Evolutionary conservation across 92 coral and sea anemone genomes (phyloP), one percentile per base, ranked within the genome.

Genomic region (Palythoa grandis): DNA sequence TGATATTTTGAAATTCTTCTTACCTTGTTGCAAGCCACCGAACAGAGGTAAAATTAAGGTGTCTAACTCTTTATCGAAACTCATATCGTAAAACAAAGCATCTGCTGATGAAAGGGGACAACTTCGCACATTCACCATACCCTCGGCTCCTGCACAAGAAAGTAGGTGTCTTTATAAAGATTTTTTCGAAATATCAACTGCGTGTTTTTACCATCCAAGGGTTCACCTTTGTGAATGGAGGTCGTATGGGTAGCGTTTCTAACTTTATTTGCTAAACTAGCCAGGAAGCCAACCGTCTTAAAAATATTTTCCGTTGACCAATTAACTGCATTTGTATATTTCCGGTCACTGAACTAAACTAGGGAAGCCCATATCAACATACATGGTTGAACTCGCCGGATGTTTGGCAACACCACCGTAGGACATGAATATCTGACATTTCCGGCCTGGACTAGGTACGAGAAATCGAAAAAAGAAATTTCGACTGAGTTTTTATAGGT

Each of bases 111-210:
- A 47, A 3, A 68, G 54, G 60, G 85, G 75, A 7, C n/a, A 65
- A 17, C 85, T 47, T 65, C 48, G 22, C 23, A 65, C 40, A 40
- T 80, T 80, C 63, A 80, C 85, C 85, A 80, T 80, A 39, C 85
- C 85, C 24, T 20, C 15, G 0, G 5, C 13, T 1, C 17, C 67
- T 7, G n/a, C 1, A 69, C 40, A 9, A 69, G 11, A 3, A 22
- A 29, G 2, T 3, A 69, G 43, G 0, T 25, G 74, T 63, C 58
- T 79, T 43, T 65, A 3, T 19, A 19, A 13, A 6, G 14, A 0
- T 16, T 11, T 1, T 2, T 39, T 19, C 11, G 35, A 3, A 69
- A 29, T 9, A 11, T 16, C 47, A 22, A 9, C 24, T 6, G 5
- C 12, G 4, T 69, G 24, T 25, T 25, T 69, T 69, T 69, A 69